phyloP scores from a whole-genome alignment of 1,140 invertebrate species.

The Vollenhovia emeryi region DNA sequence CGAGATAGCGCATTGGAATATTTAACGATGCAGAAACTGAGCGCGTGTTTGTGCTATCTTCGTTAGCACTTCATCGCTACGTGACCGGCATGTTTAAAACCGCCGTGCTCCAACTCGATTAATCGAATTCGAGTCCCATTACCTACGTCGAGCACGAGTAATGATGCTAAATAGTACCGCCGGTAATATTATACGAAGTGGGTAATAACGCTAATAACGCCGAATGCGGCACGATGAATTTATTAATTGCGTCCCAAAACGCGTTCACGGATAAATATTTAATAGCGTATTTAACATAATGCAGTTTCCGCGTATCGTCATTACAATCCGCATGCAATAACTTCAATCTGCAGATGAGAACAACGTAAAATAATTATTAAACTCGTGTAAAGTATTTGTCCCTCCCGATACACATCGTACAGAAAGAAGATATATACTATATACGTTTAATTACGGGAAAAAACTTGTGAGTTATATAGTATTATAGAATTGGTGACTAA shows the following conservation, averaged over 20 bases:
- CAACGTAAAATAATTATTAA: conserved; percentile 1
- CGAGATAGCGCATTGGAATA: conserved; percentile 48
- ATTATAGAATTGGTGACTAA: neutral
- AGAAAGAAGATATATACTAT: no score
- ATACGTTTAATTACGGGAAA: neutral
- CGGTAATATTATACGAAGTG: conserved; percentile 22
- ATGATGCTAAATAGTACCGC: conserved; percentile 38
- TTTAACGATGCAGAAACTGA: conserved; percentile 55
- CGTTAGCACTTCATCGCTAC: conserved; percentile 54
- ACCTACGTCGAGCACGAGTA: conserved; percentile 40
- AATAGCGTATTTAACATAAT: conserved; percentile 34
- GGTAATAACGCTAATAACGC: conserved; percentile 39
- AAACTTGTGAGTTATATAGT: no score
- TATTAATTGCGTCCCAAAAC: conserved; percentile 31
- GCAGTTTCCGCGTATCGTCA: neutral
- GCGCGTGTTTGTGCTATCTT: conserved; percentile 51
- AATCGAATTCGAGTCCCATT: conserved; percentile 44
- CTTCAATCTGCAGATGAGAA: neutral
- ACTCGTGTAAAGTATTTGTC: neutral
- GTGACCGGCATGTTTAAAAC: conserved; percentile 48
- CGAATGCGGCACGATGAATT: conserved; percentile 20
- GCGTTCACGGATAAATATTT: conserved; percentile 40
- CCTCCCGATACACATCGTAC: neutral
- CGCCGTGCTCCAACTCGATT: conserved; percentile 20
- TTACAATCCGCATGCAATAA: conserved; percentile 17